These are phyloP conservation scores for Seladonia tumulorum DNA, from an alignment of 2,888 invertebrate species.

Conservation along the genomic window DNA sequence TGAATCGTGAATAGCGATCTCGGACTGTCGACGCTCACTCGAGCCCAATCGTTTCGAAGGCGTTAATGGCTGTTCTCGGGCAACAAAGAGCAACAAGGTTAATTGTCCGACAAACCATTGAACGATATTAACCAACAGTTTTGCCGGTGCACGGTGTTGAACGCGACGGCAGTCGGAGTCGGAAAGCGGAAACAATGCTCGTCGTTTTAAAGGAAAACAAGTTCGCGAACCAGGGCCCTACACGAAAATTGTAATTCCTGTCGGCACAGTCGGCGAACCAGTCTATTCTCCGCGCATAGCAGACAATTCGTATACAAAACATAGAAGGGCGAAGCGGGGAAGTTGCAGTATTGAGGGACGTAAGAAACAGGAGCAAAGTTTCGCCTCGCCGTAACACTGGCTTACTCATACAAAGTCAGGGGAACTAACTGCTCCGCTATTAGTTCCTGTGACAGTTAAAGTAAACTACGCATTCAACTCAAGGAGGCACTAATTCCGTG, in stretches of 20 bases:
- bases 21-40: background rate
- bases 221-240: background rate
- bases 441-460: constrained; percentile 43
- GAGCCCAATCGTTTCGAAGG: background rate
- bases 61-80: background rate
- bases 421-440: constrained; percentile 39
- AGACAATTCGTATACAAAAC: constrained; percentile 33
- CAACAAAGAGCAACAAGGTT: background rate
- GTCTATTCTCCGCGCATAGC: background rate
- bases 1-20: background rate
- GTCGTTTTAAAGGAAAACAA: constrained; percentile 20
- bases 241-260: constrained; percentile 22
- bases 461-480: constrained; percentile 38
- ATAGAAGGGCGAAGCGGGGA: constrained; percentile 4
- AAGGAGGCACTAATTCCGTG: constrained; percentile 38
- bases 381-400: constrained; percentile 34
- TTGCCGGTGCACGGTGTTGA: background rate
- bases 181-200: background rate
- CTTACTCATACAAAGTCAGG: constrained; percentile 17
- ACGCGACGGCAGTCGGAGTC: background rate
- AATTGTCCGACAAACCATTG: background rate
- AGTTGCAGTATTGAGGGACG: constrained; percentile 21
- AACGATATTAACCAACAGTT: constrained; percentile 4
- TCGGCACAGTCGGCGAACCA: constrained; percentile 20
- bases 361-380: constrained; percentile 54